Percentiles rank a stretch among this genome's conserved stretches.
phyloP scores from a whole-genome alignment of 1,140 invertebrate genomes.

The Stenopsyche tienmushanensis region DNA sequence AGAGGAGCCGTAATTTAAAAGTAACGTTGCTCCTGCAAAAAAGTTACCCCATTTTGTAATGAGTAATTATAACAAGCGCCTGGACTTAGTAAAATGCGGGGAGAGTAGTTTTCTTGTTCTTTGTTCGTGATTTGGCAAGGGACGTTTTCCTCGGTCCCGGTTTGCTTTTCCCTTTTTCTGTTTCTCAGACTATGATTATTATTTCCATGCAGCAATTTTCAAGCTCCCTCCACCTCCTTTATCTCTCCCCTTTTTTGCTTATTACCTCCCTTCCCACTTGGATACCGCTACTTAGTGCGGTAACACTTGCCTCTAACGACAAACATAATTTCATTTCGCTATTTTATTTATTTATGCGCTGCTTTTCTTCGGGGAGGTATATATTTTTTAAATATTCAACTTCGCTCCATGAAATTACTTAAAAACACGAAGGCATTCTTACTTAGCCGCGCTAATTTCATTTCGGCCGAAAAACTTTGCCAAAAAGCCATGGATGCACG shows the following conservation, averaged over 20 bases:
- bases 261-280: slow-evolving; percentile 15
- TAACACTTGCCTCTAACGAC: slow-evolving; percentile 41
- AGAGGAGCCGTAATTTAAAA: slow-evolving; percentile 3
- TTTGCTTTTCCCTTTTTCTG: slow-evolving; percentile 19
- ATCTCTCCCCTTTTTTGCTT: not conserved
- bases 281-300: slow-evolving; percentile 26
- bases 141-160: not conserved
- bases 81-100: not conserved
- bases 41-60: slow-evolving; percentile 36
- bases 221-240: not conserved
- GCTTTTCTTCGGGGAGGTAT: slow-evolving; percentile 35
- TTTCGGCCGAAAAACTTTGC: not conserved
- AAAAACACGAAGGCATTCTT: not conserved
- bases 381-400: slow-evolving; percentile 26
- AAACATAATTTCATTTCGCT: slow-evolving; percentile 41
- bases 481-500: not conserved
- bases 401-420: slow-evolving; percentile 14
- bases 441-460: not conserved
- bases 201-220: slow-evolving; percentile 26
- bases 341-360: slow-evolving; percentile 40
- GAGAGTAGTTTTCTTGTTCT: slow-evolving; percentile 24
- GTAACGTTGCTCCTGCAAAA: slow-evolving; percentile 1
- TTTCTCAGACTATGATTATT: slow-evolving; percentile 26
- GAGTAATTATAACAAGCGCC: slow-evolving; percentile 31
- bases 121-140: slow-evolving; percentile 18